Percentiles rank a stretch among this genome's conserved stretches.
Evolutionary conservation across 2,888 invertebrate species (phyloP).

Genomic region (Callyntrura guangdongensis): DNA sequence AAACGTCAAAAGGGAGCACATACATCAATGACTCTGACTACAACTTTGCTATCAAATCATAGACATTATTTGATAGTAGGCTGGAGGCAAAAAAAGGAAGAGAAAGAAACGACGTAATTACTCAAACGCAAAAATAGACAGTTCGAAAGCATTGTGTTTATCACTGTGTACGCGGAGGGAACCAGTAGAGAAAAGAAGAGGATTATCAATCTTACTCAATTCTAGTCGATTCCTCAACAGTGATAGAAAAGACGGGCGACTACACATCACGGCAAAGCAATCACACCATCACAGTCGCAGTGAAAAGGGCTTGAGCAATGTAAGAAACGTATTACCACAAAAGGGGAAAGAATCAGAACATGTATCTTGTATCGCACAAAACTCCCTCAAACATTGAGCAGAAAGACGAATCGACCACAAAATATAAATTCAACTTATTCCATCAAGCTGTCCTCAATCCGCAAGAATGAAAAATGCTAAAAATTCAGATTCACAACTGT

Average conservation of each 20-base stretch:
- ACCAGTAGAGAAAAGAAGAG: background rate
- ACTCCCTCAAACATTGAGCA: background rate
- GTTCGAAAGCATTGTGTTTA: background rate
- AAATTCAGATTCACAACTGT: slow-evolving; percentile 6
- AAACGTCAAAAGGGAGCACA: background rate
- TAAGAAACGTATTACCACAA: background rate
- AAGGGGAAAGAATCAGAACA: background rate
- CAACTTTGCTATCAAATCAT: background rate
- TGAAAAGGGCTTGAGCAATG: background rate
- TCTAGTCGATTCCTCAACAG: slow-evolving; percentile 13
- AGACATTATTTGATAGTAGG: background rate
- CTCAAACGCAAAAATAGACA: slow-evolving; percentile 18
- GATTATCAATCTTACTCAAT: slow-evolving; percentile 48
- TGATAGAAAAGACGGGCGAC: slow-evolving; percentile 23
- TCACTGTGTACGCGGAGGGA: background rate
- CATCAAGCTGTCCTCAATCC: slow-evolving; percentile 39
- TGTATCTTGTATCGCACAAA: background rate
- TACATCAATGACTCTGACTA: background rate
- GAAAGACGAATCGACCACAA: slow-evolving; percentile 56
- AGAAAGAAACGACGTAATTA: background rate
- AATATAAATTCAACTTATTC: slow-evolving; percentile 43
- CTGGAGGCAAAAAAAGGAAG: background rate
- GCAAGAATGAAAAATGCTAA: slow-evolving; percentile 55
- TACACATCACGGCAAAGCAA: slow-evolving; percentile 11
- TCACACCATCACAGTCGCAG: background rate